Evolutionary conservation across 2,888 invertebrate species (phyloP), one percentile per base, ranked within the genome.

Genomic region (Parnassius apollo): DNA sequence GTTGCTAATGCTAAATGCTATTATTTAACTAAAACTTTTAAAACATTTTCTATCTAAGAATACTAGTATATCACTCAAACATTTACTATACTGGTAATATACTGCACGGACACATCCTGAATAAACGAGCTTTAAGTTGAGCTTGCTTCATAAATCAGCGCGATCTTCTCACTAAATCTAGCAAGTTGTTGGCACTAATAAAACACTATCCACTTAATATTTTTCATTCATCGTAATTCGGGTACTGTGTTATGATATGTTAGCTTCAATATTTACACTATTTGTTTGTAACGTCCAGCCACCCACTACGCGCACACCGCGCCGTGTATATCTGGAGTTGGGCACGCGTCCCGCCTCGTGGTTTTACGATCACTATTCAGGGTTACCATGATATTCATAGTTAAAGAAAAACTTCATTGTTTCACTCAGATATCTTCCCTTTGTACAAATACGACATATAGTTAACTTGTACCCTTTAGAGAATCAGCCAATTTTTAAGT

Each of bases 181-280:
- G 7, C 10, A 42, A 9, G 35, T 11, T 50, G 18, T 44, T n/a
- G 49, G 11, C 45, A 51, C 35, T 35, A 54, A 67, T 66, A 68
- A 70, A 71, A 66, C 59, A 61, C 18, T 8, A 35, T 13, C 25
- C 60, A 53, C 54, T 65, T 66, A 60, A 66, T 67, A 64, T 61
- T 57, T 67, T 66, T 64, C 59, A 59, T 45, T 45, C 25, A 55
- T 60, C 59, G 65, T 65, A 62, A 64, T 51, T 61, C 45, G 66
- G 65, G 66, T 61, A 66, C 62, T 65, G 46, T 71, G 69, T 72
- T 74, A 65, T 72, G 71, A 72, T 68, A 57, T 65, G 61, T 58
- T 12, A 12, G 50, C 50, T 49, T 35, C 46, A 51, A 62, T 55
- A 50, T 62, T 62, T 61, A 62, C 57, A 45, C 35, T 46, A 58